A percentile compares a stretch with the other conserved stretches of the same genome.
phyloP scores from a whole-genome alignment of 2,888 invertebrate species.

The Caenorhabditis zanzibari region DNA sequence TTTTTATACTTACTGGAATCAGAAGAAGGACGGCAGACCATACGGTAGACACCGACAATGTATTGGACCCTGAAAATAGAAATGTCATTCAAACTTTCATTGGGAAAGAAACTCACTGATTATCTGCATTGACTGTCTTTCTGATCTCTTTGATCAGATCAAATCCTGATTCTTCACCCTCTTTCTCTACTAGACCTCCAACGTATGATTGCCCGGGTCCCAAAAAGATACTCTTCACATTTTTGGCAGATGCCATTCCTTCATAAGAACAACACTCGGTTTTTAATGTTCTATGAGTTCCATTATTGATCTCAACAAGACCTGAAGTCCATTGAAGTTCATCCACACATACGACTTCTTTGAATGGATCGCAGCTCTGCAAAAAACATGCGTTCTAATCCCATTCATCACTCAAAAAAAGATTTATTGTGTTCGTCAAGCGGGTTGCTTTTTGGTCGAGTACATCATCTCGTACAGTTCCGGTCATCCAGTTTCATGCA shows the following conservation, averaged over 20 bases:
- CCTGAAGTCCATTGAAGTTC: conserved; percentile 79
- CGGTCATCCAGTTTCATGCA: conserved; percentile 51
- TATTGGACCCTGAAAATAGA: conserved; percentile 76
- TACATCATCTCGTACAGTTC: conserved; percentile 27
- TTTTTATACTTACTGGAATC: conserved; percentile 44
- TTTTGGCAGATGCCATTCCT: conserved; percentile 69
- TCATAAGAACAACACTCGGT: conserved; percentile 80
- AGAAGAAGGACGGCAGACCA: conserved; percentile 65
- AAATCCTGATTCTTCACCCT: conserved; percentile 71
- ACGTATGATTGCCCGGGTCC: conserved; percentile 75
- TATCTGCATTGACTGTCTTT: conserved; percentile 77
- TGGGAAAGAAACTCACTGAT: conserved; percentile 54
- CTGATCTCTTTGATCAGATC: conserved; percentile 81
- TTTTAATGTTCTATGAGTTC: conserved; percentile 79
- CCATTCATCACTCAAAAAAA: conserved; percentile 43
- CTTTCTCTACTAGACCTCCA: conserved; percentile 71
- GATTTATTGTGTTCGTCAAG: conserved; percentile 7
- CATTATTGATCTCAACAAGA: conserved; percentile 79
- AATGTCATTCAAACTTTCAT: too few species aligned
- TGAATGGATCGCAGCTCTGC: conserved; percentile 69
- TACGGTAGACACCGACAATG: conserved; percentile 75
- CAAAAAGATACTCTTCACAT: conserved; percentile 75
- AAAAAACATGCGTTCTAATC: conserved; percentile 16
- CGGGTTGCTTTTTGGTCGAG: conserved; percentile 39
- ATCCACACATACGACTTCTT: conserved; percentile 75